phyloP scores from a whole-genome alignment of 2,797 vertebrate species.

The Phylloscopus collybita region DNA sequence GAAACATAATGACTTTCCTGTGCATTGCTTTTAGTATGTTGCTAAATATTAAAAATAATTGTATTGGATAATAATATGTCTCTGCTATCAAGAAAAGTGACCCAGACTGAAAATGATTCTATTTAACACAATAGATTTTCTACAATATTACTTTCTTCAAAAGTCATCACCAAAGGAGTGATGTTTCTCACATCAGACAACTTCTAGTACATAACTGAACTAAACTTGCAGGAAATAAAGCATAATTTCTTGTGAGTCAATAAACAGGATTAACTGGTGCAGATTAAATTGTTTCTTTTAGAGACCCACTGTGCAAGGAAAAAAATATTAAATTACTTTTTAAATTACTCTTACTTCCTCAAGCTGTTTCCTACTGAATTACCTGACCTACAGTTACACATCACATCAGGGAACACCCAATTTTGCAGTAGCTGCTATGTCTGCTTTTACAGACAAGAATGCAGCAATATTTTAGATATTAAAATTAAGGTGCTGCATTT shows the following conservation, averaged over 20 bases:
- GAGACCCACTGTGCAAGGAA: background rate
- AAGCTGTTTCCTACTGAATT: conserved; percentile 24
- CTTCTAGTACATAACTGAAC: background rate
- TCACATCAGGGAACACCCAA: background rate
- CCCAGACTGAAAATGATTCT: background rate
- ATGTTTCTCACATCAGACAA: background rate
- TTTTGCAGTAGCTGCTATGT: background rate
- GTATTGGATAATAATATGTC: background rate
- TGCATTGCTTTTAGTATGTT: background rate
- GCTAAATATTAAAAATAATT: background rate
- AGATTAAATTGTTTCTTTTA: conserved; percentile 11
- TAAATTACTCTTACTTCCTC: conserved; percentile 24
- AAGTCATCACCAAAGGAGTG: background rate
- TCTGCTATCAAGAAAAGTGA: background rate
- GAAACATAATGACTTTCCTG: background rate
- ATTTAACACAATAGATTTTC: background rate
- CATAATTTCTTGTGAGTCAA: background rate
- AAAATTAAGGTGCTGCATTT: background rate
- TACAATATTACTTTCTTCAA: background rate
- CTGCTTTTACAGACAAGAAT: background rate
- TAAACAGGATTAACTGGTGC: background rate
- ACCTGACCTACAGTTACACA: background rate
- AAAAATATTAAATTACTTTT: background rate
- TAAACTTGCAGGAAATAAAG: conserved; percentile 12
- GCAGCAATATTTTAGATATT: background rate